Evolutionary conservation across 2,888 invertebrate species (phyloP).

Genomic region (Ormyrus nitidulus): DNA sequence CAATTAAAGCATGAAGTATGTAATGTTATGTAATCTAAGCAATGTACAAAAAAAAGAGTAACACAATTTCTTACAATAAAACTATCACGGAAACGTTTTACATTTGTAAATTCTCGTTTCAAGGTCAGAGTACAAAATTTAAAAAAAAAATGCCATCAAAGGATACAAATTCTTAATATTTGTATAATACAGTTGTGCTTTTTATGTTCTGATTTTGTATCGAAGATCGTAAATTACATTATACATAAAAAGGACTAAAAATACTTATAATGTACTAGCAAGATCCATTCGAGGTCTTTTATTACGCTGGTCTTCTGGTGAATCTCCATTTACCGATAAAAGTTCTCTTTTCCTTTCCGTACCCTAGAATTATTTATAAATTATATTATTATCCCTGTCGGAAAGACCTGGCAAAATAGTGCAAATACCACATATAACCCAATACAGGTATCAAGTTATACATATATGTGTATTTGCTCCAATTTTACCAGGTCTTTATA

Average conservation of each 20-base stretch:
- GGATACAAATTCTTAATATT: slow-evolving; percentile 37
- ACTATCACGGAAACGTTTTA: slow-evolving; percentile 26
- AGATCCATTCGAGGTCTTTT: slow-evolving; percentile 80
- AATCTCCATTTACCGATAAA: slow-evolving; percentile 74
- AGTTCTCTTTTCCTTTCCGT: slow-evolving; percentile 81
- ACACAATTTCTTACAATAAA: slow-evolving; percentile 43
- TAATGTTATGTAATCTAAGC: slow-evolving; percentile 37
- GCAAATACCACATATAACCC: no score
- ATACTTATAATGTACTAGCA: slow-evolving; percentile 68
- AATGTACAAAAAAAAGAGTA: slow-evolving; percentile 51
- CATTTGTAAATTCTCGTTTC: slow-evolving; percentile 13
- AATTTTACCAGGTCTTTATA: no score
- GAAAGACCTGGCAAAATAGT: no score
- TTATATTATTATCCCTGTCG: neutral
- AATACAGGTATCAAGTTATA: neutral
- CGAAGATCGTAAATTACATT: slow-evolving; percentile 37
- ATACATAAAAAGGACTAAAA: slow-evolving; percentile 44
- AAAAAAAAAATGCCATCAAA: slow-evolving; percentile 48
- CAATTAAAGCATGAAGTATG: slow-evolving; percentile 19
- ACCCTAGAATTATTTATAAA: slow-evolving; percentile 75
- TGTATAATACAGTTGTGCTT: slow-evolving; percentile 53
- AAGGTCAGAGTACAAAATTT: slow-evolving; percentile 45
- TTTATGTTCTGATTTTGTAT: slow-evolving; percentile 37
- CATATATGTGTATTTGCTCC: neutral
- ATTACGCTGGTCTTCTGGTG: slow-evolving; percentile 79